phyloP scores from a whole-genome alignment of 2,888 invertebrate genomes.

The Philereme vetulata region DNA sequence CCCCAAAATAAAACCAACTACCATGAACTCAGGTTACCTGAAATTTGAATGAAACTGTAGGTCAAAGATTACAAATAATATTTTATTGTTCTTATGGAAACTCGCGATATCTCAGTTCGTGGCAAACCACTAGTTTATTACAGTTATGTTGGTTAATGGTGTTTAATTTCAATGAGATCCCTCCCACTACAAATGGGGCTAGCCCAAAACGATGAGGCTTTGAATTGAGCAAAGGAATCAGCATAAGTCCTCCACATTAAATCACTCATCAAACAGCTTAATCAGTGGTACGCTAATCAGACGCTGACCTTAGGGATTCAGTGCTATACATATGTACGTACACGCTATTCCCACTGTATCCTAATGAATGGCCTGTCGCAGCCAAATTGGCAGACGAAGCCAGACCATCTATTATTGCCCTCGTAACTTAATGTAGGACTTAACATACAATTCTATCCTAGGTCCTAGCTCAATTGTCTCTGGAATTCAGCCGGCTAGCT shows the following conservation, averaged over 20 bases:
- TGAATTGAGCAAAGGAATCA: neutral
- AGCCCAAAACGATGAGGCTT: neutral
- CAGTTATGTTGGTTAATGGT: no score
- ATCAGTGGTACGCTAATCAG: slow-evolving; percentile 11
- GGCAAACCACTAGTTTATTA: no score
- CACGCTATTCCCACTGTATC: slow-evolving; percentile 41
- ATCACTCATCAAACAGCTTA: neutral
- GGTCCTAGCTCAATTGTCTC: neutral
- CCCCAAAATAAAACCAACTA: no score
- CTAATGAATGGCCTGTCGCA: slow-evolving; percentile 36
- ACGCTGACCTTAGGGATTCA: slow-evolving; percentile 21
- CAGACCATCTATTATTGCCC: slow-evolving; percentile 34
- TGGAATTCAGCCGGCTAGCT: neutral
- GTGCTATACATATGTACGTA: slow-evolving; percentile 10
- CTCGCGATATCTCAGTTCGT: no score
- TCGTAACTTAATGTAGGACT: slow-evolving; percentile 26
- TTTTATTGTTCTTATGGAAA: no score
- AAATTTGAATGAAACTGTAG: no score
- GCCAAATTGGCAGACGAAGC: slow-evolving; percentile 35
- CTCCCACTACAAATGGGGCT: no score
- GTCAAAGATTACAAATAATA: no score
- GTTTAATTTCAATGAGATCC: no score
- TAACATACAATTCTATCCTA: slow-evolving; percentile 14
- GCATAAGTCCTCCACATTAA: neutral
- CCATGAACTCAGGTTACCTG: no score